Evolutionary conservation across 2,888 invertebrate species (phyloP), one percentile per base, ranked within the genome.

Genomic region (Aphidius colemani): DNA sequence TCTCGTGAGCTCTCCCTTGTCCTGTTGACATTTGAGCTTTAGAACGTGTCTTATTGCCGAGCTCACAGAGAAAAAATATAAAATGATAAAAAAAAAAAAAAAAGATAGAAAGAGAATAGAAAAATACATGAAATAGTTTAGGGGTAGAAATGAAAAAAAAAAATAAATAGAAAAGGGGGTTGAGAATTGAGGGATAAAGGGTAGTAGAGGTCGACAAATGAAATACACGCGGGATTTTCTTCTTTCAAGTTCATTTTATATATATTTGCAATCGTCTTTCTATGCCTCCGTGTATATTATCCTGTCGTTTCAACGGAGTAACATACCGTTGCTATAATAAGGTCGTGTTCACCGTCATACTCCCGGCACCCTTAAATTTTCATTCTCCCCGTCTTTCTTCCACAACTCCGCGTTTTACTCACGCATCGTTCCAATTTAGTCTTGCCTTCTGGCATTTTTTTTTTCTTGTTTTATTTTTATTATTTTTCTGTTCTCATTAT

Each of bases 11-110:
- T 30, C 30, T 30, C 49, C 40, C 57, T n/a, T 62, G 62, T 57
- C 53, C 67, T 67, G 68, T 69, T 69, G 69, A 70, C 68, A 68
- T 70, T 70, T 66, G 66, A 68, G 70, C 70, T 70, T 70, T 68
- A 49, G 60, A 66, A 69, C 67, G 65, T 65, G 65, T 65, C 65
- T 65, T 65, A 65, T 65, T 65, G 65, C 48, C 48, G 40, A 53
- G 41, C 41, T 59, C 46, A 40, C 53, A 10, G 45, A 30, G 46
- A 51, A 46, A 41, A 11, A 40, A 41, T 51, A 41, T 51, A 60
- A 30, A 30, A 30, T 30, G 30, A 30, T 30, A 44, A 45, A 45
- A 45, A 44, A 30, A 45, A 41, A 43, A 7, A 43, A 18, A 18
- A 18, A 18, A 18, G n/a, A n/a, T n/a, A 18, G 8, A 51, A 10